A percentile compares a stretch with the other conserved stretches of the same genome.
Conservation (phyloP, 2,113 vertebrate genomes). For the Lasiurus cinereus region DNA sequence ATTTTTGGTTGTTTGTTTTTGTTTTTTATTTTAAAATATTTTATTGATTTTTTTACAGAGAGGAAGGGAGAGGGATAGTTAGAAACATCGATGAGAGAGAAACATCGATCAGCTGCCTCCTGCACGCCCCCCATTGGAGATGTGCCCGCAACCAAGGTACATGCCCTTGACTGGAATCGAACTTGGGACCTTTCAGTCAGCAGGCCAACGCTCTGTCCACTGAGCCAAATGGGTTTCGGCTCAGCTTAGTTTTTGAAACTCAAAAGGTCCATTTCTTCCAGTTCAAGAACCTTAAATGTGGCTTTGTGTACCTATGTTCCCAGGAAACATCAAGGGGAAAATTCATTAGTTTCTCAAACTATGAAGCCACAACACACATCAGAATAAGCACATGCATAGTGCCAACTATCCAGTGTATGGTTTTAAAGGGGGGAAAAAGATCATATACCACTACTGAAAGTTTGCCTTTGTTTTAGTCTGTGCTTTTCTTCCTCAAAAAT, state of each 20-base stretch:
- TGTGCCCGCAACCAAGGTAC: no score
- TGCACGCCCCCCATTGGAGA: no score
- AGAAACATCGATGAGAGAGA: no score
- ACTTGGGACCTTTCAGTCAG: no score
- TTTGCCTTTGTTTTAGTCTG: slow-evolving; percentile 53
- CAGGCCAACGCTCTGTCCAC: no score
- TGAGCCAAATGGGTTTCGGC: no score
- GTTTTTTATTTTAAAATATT: no score
- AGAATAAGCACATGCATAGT: background rate
- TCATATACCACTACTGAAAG: background rate
- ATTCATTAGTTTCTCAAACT: slow-evolving; percentile 29
- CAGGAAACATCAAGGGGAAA: background rate
- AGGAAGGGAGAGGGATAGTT: no score
- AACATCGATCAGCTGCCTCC: no score
- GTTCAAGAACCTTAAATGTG: slow-evolving; percentile 32
- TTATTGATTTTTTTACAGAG: no score
- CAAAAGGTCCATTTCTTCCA: slow-evolving; percentile 19
- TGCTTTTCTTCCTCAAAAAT: slow-evolving; percentile 36
- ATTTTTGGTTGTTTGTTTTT: no score
- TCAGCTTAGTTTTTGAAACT: slow-evolving; percentile 30
- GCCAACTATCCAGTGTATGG: background rate
- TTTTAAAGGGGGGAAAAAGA: background rate
- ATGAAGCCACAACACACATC: background rate
- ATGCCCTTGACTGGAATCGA: no score
- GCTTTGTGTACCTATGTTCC: background rate